Evolutionary conservation across 2,797 vertebrate genomes (phyloP).

Genomic region (Bufotes viridis): DNA sequence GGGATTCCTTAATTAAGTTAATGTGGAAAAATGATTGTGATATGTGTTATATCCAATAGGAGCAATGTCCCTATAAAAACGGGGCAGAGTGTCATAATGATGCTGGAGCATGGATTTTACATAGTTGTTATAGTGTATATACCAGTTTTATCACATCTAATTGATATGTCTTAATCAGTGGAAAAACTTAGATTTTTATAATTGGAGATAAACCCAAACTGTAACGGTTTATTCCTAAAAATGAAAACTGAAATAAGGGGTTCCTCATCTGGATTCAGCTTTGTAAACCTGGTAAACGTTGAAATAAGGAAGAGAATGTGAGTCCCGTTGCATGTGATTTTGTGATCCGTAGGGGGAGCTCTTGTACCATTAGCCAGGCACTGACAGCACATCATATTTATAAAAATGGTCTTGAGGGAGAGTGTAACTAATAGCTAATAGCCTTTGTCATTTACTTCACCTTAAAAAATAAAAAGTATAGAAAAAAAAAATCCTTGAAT

Average conservation of each 20-base stretch:
- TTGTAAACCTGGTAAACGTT: background rate
- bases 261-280: too few species aligned
- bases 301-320: background rate
- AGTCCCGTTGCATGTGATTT: background rate
- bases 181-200: too few species aligned
- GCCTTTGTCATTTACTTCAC: constrained; percentile 11
- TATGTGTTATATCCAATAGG: too few species aligned
- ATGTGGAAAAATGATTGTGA: background rate
- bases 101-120: too few species aligned
- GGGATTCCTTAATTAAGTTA: background rate
- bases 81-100: background rate
- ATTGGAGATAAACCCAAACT: too few species aligned
- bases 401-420: constrained; percentile 13
- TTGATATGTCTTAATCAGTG: too few species aligned
- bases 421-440: constrained; percentile 34
- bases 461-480: background rate
- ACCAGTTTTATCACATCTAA: too few species aligned
- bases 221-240: too few species aligned
- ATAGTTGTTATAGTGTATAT: too few species aligned
- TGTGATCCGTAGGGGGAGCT: constrained; percentile 33
- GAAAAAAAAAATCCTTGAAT: background rate
- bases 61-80: too few species aligned
- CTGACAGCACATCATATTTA: background rate
- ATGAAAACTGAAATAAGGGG: too few species aligned
- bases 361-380: background rate